Evolutionary conservation across 2,888 invertebrate genomes (phyloP).

Genomic region (Trachelus troglodyta): DNA sequence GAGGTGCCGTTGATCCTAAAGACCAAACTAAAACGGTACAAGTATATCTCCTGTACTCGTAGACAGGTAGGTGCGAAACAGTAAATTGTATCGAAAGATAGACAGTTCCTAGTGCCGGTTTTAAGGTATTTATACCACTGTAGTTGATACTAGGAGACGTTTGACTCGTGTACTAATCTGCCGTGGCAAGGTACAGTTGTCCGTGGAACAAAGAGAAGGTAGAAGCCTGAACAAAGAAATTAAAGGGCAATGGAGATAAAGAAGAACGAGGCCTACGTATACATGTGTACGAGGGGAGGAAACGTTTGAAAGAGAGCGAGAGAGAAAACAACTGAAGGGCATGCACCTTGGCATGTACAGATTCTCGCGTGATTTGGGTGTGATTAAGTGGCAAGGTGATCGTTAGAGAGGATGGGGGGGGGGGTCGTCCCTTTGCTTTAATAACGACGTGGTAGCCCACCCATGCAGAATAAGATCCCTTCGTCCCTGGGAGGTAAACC

Average conservation of each 20-base stretch:
- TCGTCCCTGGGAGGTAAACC: background rate
- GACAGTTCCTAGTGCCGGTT: background rate
- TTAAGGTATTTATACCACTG: background rate
- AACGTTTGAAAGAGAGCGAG: background rate
- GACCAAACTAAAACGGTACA: background rate
- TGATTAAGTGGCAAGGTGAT: slow-evolving; percentile 16
- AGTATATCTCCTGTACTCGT: background rate
- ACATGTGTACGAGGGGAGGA: background rate
- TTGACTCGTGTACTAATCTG: background rate
- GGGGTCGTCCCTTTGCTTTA: slow-evolving; percentile 9
- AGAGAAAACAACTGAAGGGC: background rate
- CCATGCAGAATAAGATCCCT: slow-evolving; percentile 12
- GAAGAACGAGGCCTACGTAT: background rate
- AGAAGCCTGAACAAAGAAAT: background rate
- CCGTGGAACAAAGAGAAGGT: background rate
- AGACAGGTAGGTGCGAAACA: background rate
- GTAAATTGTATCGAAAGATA: background rate
- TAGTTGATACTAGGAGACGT: background rate
- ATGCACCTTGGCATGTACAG: background rate
- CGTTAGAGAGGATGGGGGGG: background rate
- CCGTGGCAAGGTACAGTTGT: background rate
- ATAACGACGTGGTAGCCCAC: slow-evolving; percentile 19
- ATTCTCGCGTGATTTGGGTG: slow-evolving; percentile 5
- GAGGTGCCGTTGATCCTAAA: no score
- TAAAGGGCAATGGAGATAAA: slow-evolving; percentile 21